phyloP scores from a whole-genome alignment of 1,140 invertebrate species.

The Lanistes nyassanus region DNA sequence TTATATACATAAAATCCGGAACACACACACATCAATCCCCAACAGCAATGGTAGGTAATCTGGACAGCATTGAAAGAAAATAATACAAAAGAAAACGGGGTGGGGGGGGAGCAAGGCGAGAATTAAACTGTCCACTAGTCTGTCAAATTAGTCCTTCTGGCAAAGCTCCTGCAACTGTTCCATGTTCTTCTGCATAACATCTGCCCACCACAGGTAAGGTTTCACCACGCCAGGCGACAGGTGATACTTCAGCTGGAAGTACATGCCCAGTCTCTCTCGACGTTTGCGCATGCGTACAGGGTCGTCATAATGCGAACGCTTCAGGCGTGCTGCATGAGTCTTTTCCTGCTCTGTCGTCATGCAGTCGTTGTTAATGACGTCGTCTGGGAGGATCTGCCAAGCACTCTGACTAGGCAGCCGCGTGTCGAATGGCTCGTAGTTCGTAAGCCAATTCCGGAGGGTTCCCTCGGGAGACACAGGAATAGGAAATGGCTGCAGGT shows the following conservation, averaged over 20 bases:
- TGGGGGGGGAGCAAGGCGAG: background rate
- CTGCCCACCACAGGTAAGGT: background rate
- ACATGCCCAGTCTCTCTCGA: background rate
- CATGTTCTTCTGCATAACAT: background rate
- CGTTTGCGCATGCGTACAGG: background rate
- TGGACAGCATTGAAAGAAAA: too few relatives aligned
- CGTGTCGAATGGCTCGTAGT: background rate
- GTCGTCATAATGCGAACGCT: background rate
- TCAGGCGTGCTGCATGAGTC: background rate
- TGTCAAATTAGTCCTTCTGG: background rate
- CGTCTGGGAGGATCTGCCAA: constrained; percentile 4
- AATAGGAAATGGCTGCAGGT: background rate
- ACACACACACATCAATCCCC: too few relatives aligned
- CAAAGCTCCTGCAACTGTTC: background rate
- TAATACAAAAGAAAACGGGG: too few relatives aligned
- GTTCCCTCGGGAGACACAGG: background rate
- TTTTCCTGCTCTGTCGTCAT: constrained; percentile 17
- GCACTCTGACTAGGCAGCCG: background rate
- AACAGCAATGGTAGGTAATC: too few relatives aligned
- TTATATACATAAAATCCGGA: too few relatives aligned
- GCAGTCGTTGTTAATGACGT: constrained; percentile 1
- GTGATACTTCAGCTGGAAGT: background rate
- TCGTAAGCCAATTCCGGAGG: background rate
- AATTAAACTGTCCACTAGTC: background rate
- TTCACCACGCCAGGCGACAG: background rate